Evolutionary conservation across 2,888 invertebrate species (phyloP).

Genomic region (Scaptomyza parva): DNA sequence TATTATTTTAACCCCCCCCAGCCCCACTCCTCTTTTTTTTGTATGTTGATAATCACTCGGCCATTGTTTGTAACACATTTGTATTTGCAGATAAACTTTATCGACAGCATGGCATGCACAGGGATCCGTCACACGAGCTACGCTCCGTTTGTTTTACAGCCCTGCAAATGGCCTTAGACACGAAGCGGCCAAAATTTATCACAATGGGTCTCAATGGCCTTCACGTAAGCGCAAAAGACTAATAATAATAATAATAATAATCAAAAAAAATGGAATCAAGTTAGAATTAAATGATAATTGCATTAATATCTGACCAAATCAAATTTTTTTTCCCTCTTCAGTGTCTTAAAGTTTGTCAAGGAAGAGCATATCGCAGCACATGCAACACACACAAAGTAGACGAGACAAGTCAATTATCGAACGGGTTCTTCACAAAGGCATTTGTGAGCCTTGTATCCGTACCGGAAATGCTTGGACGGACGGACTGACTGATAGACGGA

Average conservation of each 20-base stretch:
- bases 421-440: conserved; percentile 24
- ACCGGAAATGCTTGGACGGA: conserved; percentile 27
- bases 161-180: conserved; percentile 94
- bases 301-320: no score
- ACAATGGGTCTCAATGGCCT: conserved; percentile 93
- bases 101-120: conserved; percentile 90
- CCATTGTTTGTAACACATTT: conserved; percentile 18
- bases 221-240: conserved; percentile 88
- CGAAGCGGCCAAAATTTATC: conserved; percentile 93
- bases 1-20: neutral
- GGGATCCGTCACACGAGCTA: conserved; percentile 93
- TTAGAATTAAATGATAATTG: neutral
- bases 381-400: neutral
- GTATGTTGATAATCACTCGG: conserved; percentile 19
- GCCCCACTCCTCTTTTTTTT: conserved; percentile 20
- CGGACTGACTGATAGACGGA: conserved; percentile 14
- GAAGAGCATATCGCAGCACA: neutral
- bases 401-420: conserved; percentile 50
- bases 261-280: neutral
- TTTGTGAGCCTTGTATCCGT: conserved; percentile 30
- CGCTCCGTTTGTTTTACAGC: conserved; percentile 93
- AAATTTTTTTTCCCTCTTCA: no score
- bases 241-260: neutral
- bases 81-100: conserved; percentile 89
- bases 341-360: no score